Conservation (phyloP, 1,140 invertebrate genomes). For the Megathymus violae region DNA sequence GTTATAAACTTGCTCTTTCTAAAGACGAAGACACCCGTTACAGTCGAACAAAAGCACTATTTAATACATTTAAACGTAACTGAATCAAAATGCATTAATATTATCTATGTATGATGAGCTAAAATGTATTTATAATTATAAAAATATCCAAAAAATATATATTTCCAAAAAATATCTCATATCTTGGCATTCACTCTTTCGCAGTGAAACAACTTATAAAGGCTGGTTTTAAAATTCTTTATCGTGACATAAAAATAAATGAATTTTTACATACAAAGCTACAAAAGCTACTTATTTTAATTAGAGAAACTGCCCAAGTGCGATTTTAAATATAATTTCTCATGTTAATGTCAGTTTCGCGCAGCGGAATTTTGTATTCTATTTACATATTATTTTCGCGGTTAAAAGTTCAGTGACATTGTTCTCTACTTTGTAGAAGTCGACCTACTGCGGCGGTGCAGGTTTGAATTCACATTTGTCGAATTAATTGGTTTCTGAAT, state of each 20-base stretch:
- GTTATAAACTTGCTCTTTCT: no score
- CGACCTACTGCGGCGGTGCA: no score
- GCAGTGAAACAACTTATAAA: neutral
- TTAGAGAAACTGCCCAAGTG: conserved; percentile 16
- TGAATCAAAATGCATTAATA: no score
- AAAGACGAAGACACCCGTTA: no score
- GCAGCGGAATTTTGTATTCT: conserved; percentile 1
- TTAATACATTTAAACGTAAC: no score
- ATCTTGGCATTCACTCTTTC: neutral
- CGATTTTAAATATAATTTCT: conserved; percentile 5
- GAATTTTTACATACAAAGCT: conserved; percentile 8
- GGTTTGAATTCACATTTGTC: no score
- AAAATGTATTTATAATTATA: no score
- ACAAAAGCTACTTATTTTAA: conserved; percentile 14
- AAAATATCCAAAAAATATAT: no score
- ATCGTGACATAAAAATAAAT: neutral
- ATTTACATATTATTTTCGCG: conserved; percentile 5
- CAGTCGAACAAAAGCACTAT: no score
- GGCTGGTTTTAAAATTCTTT: neutral
- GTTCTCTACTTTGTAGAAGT: neutral
- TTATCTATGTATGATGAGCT: no score
- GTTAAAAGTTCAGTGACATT: neutral
- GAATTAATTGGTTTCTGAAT: no score
- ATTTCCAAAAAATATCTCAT: no score
- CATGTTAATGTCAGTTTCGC: conserved; percentile 15